Base-by-base conservation (phyloP, 2,113 vertebrate genomes). In the Fulmarus glacialis region DNA sequence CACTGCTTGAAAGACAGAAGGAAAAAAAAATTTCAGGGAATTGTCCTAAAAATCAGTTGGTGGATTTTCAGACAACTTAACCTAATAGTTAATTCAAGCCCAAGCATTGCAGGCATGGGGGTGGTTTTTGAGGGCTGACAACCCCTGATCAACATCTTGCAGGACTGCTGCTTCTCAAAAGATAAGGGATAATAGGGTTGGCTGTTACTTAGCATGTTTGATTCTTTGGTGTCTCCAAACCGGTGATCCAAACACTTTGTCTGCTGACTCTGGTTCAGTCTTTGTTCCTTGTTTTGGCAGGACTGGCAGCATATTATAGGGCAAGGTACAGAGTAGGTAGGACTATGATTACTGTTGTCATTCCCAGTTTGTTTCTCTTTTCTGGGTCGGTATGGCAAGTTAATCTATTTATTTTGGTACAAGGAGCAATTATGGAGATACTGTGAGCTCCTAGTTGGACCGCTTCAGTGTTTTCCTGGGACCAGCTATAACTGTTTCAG, bases 81-180 rank as follows among this genome's bases (percentile, higher is more conserved):
- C 52, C 12, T 21, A 73, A 32, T 13, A 42, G 23, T 70, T 86
- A 45, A 42, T 68, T 77, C 32, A 68, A 42, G 20, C 27, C 45
- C 45, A 74, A 63, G 22, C 0, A 0, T n/a, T 82, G 30, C 30
- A 71, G 53, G 32, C 1, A 1, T 68, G 15, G 17, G n/a, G 81
- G 29, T 66, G 38, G 11, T 26, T 80, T 83, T 40, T 67, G 75
- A 58, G 63, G 70, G 50, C 15, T 42, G 74, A 27, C 30, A 56
- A 5, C 8, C 81, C 42, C 52, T 52, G 32, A 45, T 75, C 66
- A 62, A 70, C 24, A n/a, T 29, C 55, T 66, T 58, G 36, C 43
- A 48, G 3, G 12, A 78, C 6, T 23, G 34, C 34, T 68, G 55
- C 27, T 79, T 79, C 55, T 82, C 66, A 32, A 40, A 64, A 73